These are phyloP conservation scores for Coenobita brevimanus DNA, from an alignment of 1,140 invertebrate genomes.

Conservation along the genomic window DNA sequence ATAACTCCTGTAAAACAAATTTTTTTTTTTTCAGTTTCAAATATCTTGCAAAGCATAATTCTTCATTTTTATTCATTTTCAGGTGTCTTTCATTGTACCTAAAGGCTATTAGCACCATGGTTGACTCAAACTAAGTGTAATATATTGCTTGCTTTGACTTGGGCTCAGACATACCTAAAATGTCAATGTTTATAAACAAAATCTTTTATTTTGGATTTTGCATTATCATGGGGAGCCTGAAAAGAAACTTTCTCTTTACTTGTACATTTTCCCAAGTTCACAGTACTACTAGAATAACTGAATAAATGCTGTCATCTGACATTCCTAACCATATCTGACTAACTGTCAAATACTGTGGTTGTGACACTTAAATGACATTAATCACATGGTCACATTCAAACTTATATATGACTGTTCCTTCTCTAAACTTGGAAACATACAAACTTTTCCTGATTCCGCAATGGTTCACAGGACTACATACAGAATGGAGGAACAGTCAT, in stretches of 20 bases:
- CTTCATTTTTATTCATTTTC: too few relatives aligned
- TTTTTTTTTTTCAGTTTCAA: too few relatives aligned
- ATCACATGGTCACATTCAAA: neutral
- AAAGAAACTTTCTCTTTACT: too few relatives aligned
- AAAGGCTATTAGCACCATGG: conserved; percentile 56
- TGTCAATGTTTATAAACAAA: too few relatives aligned
- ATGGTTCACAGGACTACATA: too few relatives aligned
- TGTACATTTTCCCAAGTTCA: neutral
- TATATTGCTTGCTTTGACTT: conserved; percentile 12
- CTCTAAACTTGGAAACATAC: neutral
- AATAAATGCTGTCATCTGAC: conserved; percentile 2
- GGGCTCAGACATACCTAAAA: neutral
- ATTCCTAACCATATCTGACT: neutral
- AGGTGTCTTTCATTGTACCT: conserved; percentile 31
- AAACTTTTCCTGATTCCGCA: too few relatives aligned
- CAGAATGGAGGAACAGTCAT: too few relatives aligned
- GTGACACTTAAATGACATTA: neutral
- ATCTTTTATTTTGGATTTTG: too few relatives aligned
- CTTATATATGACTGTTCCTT: neutral
- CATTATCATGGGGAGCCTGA: too few relatives aligned
- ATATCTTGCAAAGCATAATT: too few relatives aligned
- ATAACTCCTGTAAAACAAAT: too few relatives aligned
- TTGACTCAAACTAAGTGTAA: conserved; percentile 25
- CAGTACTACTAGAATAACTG: neutral
- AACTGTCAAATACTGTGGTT: neutral